phyloP scores from a whole-genome alignment of 2,113 vertebrate species.

The Amphiprion ocellaris region DNA sequence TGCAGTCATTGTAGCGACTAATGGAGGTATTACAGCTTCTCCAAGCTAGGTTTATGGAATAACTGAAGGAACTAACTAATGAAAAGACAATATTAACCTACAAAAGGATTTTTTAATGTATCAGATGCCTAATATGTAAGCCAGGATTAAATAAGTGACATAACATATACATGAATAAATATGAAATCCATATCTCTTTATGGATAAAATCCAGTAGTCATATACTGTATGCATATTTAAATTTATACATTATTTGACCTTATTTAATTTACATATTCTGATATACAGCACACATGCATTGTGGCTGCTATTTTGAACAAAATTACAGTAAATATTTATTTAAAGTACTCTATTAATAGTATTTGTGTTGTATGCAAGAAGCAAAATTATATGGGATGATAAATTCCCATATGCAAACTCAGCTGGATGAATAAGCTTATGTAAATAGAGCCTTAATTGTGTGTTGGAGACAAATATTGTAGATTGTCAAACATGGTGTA shows the following conservation, averaged over 20 bases:
- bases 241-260: no score
- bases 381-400: neutral
- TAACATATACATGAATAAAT: neutral
- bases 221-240: no score
- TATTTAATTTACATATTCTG: no score
- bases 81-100: constrained; percentile 28
- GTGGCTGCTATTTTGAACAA: no score
- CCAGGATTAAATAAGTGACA: constrained; percentile 6
- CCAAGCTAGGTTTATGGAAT: constrained; percentile 47
- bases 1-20: constrained; percentile 59
- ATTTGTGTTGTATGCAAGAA: neutral
- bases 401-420: no score
- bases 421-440: no score
- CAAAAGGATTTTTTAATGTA: neutral
- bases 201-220: neutral
- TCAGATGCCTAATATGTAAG: neutral
- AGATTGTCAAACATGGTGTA: neutral
- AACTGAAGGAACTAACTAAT: constrained; percentile 35
- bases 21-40: constrained; percentile 49
- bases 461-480: neutral
- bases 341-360: neutral
- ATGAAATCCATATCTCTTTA: neutral
- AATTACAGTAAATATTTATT: no score
- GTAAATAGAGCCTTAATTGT: no score
- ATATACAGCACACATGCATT: no score